A percentile compares a stretch with the other conserved stretches of the same genome.
Conservation (phyloP, 2,797 vertebrate species). For the Columba guinea region DNA sequence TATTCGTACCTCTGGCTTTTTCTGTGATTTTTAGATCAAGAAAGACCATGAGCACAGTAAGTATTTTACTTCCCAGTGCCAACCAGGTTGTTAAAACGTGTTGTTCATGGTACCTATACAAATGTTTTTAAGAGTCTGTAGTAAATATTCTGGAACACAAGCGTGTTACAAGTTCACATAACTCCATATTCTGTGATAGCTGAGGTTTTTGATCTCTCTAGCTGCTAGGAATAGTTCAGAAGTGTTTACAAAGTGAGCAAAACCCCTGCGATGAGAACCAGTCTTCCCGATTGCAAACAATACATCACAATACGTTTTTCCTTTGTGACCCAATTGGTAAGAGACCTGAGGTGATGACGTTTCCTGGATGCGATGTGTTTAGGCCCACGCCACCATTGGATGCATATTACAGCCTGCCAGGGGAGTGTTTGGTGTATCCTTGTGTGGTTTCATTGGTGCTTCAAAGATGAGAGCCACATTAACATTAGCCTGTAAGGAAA, state of each 20-base stretch:
- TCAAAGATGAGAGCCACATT: not conserved
- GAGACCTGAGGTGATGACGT: not conserved
- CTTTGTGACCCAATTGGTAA: not conserved
- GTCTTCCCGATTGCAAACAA: not conserved
- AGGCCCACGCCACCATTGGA: too few species aligned
- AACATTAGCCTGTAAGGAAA: not conserved
- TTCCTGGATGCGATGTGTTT: rapidly evolving
- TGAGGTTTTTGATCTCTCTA: too few species aligned
- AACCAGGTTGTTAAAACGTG: not conserved
- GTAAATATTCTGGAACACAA: not conserved
- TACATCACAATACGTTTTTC: not conserved
- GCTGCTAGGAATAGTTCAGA: not conserved
- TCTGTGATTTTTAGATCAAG: not conserved
- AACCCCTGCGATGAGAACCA: not conserved
- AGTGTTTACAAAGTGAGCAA: not conserved
- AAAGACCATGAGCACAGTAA: conserved; percentile 74
- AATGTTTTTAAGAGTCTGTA: not conserved
- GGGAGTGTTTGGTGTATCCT: not conserved
- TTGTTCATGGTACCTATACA: not conserved
- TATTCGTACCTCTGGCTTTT: not conserved
- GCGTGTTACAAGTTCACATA: not conserved
- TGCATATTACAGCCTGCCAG: not conserved
- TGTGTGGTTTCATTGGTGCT: not conserved
- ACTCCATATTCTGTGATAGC: not conserved
- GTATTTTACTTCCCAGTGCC: not conserved